Base-by-base conservation (phyloP, 37 sponge, comb jelly and placozoan genomes). In the Oscarella lobularis region DNA sequence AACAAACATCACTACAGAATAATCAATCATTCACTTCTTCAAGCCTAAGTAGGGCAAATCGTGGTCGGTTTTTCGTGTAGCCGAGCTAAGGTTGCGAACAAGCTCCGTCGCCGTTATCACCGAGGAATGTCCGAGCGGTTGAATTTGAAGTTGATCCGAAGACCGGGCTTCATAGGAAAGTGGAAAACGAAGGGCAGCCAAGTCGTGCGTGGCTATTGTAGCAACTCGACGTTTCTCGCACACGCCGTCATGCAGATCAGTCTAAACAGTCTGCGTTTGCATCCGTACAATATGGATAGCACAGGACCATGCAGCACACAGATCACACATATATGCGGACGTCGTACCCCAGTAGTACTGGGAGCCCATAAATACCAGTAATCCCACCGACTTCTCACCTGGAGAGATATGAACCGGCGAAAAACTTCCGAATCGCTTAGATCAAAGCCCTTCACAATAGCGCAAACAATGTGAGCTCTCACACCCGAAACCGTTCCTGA, bases 141-240 rank as follows among this genome's bases (percentile, higher is more conserved):
- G 75, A 31, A 95, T 66, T 0, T 67, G 67, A 38, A 91, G 80
- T 1, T 68, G 67, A 1, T 73, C 78, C 3, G 88, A 76, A 31
- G 81, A 71, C 14, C 48, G 66, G 36, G 79, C 74, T 37, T 34
- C 27, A 66, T 81, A 88, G 1, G n/a, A 27, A 14, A 95, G 75
- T 14, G 95, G 95, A 6, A 78, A 81, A 6, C 75, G 29, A 3
- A 95, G 38, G 32, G 77, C 66, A 31, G 76, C 39, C 1, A 91
- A 77, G 37, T 90, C 85, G 77, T 95, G 95, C 3, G 95, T 95
- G 3, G 93, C 95, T 36, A 95, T 80, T 32, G 95, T 91, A n/a
- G 87, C 89, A 29, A 81, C 70, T 4, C 83, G 74, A 31, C 95
- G 73, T 39, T 85, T 80, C 73, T 88, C 82, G 72, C 95, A 88